Evolutionary conservation across 1,140 invertebrate genomes (phyloP).

Genomic region (Neomicropteryx cornuta): DNA sequence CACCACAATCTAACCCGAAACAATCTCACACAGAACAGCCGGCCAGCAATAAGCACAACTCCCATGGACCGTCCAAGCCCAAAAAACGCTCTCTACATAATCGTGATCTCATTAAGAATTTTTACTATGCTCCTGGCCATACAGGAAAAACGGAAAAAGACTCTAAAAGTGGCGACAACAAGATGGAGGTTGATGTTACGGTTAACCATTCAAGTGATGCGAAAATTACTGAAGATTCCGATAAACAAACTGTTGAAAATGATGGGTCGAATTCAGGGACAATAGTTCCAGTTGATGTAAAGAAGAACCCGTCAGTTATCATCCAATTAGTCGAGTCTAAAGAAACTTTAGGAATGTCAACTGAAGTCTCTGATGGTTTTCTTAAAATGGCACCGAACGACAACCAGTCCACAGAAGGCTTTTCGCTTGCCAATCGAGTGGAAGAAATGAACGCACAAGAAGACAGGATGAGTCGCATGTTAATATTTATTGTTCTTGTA

Average conservation of each 20-base stretch:
- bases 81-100: conserved; percentile 23
- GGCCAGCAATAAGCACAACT: conserved; percentile 13
- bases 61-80: conserved; percentile 30
- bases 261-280: background rate
- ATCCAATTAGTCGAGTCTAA: too few species aligned
- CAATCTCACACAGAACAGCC: conserved; percentile 8
- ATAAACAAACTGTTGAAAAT: conserved; percentile 1
- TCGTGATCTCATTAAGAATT: conserved; percentile 10
- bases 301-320: too few species aligned
- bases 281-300: conserved; percentile 2
- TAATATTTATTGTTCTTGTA: too few species aligned
- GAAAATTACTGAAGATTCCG: background rate
- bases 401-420: too few species aligned
- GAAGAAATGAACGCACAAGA: too few species aligned
- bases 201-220: conserved; percentile 10
- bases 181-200: conserved; percentile 15
- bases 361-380: too few species aligned
- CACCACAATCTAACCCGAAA: conserved; percentile 4
- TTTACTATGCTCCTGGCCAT: conserved; percentile 3
- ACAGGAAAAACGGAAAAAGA: conserved; percentile 8
- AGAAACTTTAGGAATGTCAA: too few species aligned
- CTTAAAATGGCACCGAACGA: too few species aligned
- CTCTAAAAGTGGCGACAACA: conserved; percentile 5
- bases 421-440: too few species aligned
- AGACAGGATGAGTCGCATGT: too few species aligned